Percentiles rank a stretch among this genome's conserved stretches.
These are phyloP conservation scores for Athene noctua DNA, from an alignment of 2,113 vertebrate species.

Conservation along the genomic window DNA sequence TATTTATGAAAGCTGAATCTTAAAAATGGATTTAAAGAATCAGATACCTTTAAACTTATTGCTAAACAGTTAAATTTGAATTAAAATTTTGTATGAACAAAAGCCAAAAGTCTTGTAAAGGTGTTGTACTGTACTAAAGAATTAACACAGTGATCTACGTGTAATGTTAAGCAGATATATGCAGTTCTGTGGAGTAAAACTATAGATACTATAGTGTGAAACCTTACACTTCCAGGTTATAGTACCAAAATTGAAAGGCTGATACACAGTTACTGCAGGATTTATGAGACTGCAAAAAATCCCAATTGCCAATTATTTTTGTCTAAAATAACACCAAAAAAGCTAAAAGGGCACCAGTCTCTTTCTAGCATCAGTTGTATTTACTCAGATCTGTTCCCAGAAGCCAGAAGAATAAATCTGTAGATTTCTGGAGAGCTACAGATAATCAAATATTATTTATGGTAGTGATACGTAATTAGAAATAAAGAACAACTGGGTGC, in stretches of 20 bases:
- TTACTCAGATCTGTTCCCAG: neutral
- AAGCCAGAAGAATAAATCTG: neutral
- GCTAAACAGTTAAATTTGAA: neutral
- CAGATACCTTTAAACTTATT: neutral
- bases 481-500: neutral
- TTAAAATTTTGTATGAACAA: neutral
- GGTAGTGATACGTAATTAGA: neutral
- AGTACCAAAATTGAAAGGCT: neutral
- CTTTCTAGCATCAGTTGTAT: neutral
- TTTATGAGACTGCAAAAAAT: neutral
- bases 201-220: neutral
- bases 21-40: slow-evolving; percentile 25
- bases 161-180: neutral
- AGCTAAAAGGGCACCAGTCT: neutral
- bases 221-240: neutral
- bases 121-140: neutral
- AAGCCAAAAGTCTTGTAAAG: neutral
- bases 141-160: neutral
- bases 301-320: neutral
- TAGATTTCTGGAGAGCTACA: neutral
- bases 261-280: neutral
- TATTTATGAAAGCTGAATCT: neutral
- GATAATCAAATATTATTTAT: neutral
- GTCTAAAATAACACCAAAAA: neutral
- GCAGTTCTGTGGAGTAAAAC: neutral